phyloP scores from a whole-genome alignment of 2,888 invertebrate genomes.

The Orchestes rusci region DNA sequence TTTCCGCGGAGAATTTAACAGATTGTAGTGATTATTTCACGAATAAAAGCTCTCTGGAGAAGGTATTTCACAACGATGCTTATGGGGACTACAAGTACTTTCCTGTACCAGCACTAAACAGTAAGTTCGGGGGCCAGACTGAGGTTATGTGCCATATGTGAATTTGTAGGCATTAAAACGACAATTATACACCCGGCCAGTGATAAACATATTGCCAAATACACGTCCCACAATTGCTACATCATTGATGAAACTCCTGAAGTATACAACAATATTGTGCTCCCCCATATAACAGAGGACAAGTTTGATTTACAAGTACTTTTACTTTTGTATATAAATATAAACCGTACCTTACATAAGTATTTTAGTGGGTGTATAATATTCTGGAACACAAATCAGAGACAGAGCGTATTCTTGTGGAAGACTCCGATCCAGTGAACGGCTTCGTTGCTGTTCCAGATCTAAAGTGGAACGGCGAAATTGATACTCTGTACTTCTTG shows the following conservation, averaged over 20 bases:
- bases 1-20: slow-evolving; percentile 57
- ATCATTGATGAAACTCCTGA: slow-evolving; percentile 79
- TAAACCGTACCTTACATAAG: not conserved
- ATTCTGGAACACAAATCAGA: slow-evolving; percentile 89
- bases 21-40: slow-evolving; percentile 52
- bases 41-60: slow-evolving; percentile 51
- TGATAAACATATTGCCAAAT: slow-evolving; percentile 85
- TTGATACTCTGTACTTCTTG: slow-evolving; percentile 76
- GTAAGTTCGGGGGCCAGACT: too few relatives aligned
- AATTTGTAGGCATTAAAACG: slow-evolving; percentile 71
- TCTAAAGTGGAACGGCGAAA: slow-evolving; percentile 88
- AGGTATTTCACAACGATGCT: slow-evolving; percentile 73
- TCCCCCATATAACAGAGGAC: slow-evolving; percentile 65
- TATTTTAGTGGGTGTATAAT: slow-evolving; percentile 91
- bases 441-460: slow-evolving; percentile 91
- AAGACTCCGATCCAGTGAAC: slow-evolving; percentile 65
- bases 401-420: slow-evolving; percentile 76
- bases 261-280: slow-evolving; percentile 69
- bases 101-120: slow-evolving; percentile 46
- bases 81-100: slow-evolving; percentile 75
- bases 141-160: too few relatives aligned
- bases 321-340: not conserved
- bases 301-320: slow-evolving; percentile 74
- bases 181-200: slow-evolving; percentile 92
- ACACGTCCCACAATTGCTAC: slow-evolving; percentile 63